phyloP scores from a whole-genome alignment of 2,888 invertebrate species.

The Hesperia comma region DNA sequence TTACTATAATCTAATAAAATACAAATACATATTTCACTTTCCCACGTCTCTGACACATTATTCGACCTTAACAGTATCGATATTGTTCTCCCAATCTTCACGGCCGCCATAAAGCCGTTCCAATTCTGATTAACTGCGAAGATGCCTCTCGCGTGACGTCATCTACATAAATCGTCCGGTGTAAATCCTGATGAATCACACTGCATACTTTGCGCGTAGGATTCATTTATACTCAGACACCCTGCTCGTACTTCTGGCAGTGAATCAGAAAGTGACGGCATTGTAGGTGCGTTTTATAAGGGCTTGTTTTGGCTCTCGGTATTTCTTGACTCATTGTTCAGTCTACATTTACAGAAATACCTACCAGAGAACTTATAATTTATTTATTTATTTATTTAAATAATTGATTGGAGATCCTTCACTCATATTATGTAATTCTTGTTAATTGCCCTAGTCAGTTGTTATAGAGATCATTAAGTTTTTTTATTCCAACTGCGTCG shows the following conservation, averaged over 20 bases:
- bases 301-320: not conserved
- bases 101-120: conserved; percentile 3
- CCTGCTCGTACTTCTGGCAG: conserved; percentile 5
- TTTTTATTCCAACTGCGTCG: no score
- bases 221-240: conserved; percentile 3
- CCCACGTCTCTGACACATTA: no score
- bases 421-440: no score
- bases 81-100: conserved; percentile 3
- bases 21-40: not conserved
- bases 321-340: not conserved
- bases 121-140: conserved; percentile 8
- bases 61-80: not conserved
- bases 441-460: no score
- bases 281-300: not conserved
- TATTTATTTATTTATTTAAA: no score
- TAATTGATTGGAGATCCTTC: no score
- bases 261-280: conserved; percentile 1
- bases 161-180: conserved; percentile 13
- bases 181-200: conserved; percentile 18
- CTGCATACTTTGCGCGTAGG: conserved; percentile 3
- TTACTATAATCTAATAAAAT: not conserved
- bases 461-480: no score
- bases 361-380: no score
- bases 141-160: conserved; percentile 21
- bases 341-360: not conserved